These are phyloP conservation scores for Rhinichthys osculus DNA, from an alignment of 2,797 vertebrate genomes.

Conservation along the genomic window DNA sequence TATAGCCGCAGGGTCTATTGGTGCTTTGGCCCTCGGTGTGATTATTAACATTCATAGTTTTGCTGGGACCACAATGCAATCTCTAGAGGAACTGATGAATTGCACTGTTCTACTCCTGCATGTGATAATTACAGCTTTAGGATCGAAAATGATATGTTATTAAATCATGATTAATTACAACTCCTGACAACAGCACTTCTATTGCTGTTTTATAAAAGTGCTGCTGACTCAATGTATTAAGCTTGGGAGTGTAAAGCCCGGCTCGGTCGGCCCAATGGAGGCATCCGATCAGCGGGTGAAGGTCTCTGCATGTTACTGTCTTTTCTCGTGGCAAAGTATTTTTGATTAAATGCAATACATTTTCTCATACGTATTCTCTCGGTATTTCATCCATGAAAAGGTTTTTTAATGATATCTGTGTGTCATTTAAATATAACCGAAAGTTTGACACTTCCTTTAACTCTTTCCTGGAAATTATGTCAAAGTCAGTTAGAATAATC, in stretches of 20 bases:
- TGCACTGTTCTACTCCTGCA: constrained; percentile 1
- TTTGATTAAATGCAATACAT: no score
- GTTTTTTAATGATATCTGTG: no score
- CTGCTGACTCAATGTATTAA: constrained; percentile 7
- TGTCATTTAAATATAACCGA: no score
- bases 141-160: constrained; percentile 7
- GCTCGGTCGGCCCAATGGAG: no score
- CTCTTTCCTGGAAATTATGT: no score
- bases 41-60: constrained; percentile 40
- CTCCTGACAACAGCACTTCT: constrained; percentile 23
- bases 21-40: not conserved
- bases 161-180: constrained; percentile 41
- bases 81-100: constrained; percentile 30
- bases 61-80: constrained; percentile 24
- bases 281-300: no score
- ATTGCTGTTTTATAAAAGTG: not conserved
- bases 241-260: not conserved
- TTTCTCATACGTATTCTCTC: no score
- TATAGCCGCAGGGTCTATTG: not conserved
- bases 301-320: no score
- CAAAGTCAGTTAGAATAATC: no score
- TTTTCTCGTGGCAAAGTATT: no score
- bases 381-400: no score
- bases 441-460: no score
- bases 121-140: constrained; percentile 34